Percentiles rank a stretch among this genome's conserved stretches.
phyloP scores from a whole-genome alignment of 2,113 vertebrate species.

The Athene noctua region DNA sequence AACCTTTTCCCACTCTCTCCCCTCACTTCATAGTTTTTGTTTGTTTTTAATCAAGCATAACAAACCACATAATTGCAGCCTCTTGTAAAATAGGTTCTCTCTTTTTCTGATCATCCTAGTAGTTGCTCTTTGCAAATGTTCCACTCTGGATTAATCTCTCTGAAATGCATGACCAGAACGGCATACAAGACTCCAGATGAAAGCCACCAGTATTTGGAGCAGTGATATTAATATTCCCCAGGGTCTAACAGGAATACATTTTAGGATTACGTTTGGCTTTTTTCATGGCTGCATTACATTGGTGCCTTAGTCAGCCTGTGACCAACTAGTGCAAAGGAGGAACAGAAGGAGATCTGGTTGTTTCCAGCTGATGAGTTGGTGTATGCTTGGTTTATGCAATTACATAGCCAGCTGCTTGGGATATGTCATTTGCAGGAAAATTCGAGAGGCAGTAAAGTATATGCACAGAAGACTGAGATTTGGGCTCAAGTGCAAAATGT shows the following conservation, averaged over 20 bases:
- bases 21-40: not conserved
- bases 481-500: conserved; percentile 23
- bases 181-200: not conserved
- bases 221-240: not conserved
- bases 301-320: conserved; percentile 30
- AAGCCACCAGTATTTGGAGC: not conserved
- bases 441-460: not conserved
- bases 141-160: not conserved
- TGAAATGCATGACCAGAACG: not conserved
- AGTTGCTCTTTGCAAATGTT: not conserved
- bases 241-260: not conserved
- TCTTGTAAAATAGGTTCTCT: not conserved
- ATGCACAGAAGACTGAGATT: conserved; percentile 43
- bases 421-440: conserved; percentile 43
- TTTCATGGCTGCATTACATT: not conserved
- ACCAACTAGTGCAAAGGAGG: conserved; percentile 33
- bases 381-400: conserved; percentile 41
- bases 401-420: conserved; percentile 52
- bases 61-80: not conserved
- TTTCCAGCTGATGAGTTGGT: conserved; percentile 65
- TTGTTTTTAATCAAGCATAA: not conserved
- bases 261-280: not conserved
- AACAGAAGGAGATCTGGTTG: conserved; percentile 53
- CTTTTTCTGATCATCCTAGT: not conserved
- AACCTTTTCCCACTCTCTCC: not conserved